Evolutionary conservation across 2,113 vertebrate genomes (phyloP), one percentile per base, ranked within the genome.

Genomic region (Leucopternis melanops): DNA sequence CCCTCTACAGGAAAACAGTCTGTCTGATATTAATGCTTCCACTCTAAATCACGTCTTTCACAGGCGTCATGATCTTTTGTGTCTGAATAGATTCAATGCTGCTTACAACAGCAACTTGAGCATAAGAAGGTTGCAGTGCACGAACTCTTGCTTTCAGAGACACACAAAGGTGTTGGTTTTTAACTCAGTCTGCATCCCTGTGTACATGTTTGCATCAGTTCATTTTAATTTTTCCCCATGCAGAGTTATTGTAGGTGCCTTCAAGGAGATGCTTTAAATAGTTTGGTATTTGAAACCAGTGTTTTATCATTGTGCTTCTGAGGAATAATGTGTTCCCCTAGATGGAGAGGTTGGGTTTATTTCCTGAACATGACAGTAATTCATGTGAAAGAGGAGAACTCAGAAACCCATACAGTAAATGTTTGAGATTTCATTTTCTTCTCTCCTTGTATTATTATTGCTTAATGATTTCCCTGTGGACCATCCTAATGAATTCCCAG

Each of bases 181-280:
- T 14, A 29, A 50, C 47, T 58, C 6, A 0, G 3, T 40, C 16
- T 67, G 52, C 4, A 0, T 38, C 45, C 40, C 71, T 47, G 9
- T 16, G 3, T 59, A 34, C 8, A 2, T 26, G 6, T 66, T 83
- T 49, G 50, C 59, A 49, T 44, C 55, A 19, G 31, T 52, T 75
- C 17, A 23, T 78, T 89, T 66, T 19, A 8, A 16, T 58, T 65
- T 85, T 32, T 29, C 45, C 40, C 34, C 32, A 3, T 44, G 22
- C 42, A 58, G 70, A 44, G 44, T 92, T 75, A 12, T 2, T 54
- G 65, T 4, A 32, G 23, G 11, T 70, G 40, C 36, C 11, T 72
- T 80, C n/a, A 65, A 63, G 62, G 66, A 91, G 61, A 22, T 10
- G 6, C 34, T 73, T 85, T 58, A n/a, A 84, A 58, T 8, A 63